Evolutionary conservation across 2,113 vertebrate species (phyloP).

Genomic region (Muntiacus reevesi): DNA sequence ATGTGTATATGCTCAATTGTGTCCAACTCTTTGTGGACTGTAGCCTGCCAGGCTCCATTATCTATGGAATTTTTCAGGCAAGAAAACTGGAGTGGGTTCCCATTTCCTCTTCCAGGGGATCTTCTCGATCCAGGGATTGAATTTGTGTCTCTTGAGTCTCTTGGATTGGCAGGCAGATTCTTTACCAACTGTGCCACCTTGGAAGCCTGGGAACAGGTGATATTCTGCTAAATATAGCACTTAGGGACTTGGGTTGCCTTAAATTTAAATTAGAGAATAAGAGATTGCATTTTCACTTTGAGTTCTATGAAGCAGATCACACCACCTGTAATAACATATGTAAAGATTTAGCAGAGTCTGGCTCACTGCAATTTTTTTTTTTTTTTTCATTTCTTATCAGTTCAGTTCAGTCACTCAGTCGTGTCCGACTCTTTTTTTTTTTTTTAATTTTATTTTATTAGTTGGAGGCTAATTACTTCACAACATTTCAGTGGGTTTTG

Average conservation of each 20-base stretch:
- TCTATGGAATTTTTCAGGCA: neutral
- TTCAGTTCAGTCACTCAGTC: no score
- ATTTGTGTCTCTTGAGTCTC: neutral
- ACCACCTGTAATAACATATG: neutral
- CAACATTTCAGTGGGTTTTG: no score
- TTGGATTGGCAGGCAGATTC: neutral
- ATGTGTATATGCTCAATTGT: neutral
- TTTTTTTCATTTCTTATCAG: no score
- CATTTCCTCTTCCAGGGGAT: neutral
- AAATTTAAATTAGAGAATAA: conserved; percentile 20
- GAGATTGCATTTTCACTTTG: neutral
- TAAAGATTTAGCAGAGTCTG: neutral
- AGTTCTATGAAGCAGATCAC: neutral
- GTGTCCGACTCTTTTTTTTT: no score
- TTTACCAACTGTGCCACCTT: neutral
- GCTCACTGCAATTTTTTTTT: neutral
- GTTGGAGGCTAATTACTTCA: no score
- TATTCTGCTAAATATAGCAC: neutral
- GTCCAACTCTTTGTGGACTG: neutral
- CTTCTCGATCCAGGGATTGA: neutral
- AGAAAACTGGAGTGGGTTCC: neutral
- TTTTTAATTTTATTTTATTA: no score
- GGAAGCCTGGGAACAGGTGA: neutral
- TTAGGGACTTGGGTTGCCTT: neutral
- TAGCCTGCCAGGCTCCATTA: neutral